phyloP scores from a whole-genome alignment of 2,113 vertebrate genomes.

The Pachyramphus minor region DNA sequence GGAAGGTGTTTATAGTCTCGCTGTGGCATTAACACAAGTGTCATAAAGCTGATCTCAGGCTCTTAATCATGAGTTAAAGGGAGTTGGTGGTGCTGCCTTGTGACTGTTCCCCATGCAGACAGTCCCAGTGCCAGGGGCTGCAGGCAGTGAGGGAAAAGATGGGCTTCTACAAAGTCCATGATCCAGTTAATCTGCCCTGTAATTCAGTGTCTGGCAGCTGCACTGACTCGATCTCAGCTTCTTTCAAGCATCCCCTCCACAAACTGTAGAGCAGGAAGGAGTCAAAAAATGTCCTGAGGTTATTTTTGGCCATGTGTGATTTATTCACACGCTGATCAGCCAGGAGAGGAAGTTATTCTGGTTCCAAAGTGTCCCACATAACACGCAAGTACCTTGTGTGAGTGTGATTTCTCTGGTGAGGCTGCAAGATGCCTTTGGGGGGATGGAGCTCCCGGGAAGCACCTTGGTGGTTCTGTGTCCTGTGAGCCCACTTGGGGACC shows the following conservation, averaged over 20 bases:
- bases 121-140: background rate
- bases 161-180: background rate
- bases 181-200: background rate
- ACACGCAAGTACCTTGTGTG: background rate
- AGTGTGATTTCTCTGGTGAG: background rate
- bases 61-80: background rate
- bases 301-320: slow-evolving; percentile 37
- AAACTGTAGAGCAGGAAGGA: background rate
- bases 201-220: background rate
- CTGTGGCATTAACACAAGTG: background rate
- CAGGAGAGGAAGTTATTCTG: slow-evolving; percentile 31
- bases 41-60: background rate
- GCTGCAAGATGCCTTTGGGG: background rate
- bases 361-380: slow-evolving; percentile 49
- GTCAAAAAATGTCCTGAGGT: slow-evolving; percentile 3
- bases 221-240: background rate
- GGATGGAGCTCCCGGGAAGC: background rate
- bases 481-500: fast-evolving
- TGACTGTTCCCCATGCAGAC: background rate
- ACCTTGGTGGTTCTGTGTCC: background rate
- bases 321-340: background rate
- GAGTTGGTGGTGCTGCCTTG: background rate
- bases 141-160: background rate
- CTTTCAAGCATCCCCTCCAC: background rate
- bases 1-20: background rate